Base-by-base conservation (phyloP, 2,113 vertebrate genomes). In the Apus apus region DNA sequence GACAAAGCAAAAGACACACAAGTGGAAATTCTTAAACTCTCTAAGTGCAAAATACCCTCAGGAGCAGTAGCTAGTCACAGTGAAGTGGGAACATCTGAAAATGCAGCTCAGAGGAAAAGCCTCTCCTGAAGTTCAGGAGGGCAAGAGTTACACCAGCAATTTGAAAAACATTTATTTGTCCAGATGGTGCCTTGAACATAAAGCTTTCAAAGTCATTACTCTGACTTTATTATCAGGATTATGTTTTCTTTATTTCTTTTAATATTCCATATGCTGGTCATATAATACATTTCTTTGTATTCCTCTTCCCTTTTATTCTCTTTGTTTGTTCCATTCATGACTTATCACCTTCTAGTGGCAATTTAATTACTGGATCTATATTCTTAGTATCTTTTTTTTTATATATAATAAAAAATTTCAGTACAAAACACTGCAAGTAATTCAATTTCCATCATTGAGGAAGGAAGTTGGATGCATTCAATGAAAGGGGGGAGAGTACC, bases 191-290 rank as follows among this genome's bases (percentile, higher is more conserved):
- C 81, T 97, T 71, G 56, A 96, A 96, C 92, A 89, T 89, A 90
- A 97, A 97, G 96, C 94, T 80, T 89, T 83, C 92, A 78, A 94
- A 96, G 75, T 93, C 94, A 91, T 96, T 95, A 95, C 89, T 96
- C 82, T 93, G 86, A 96, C 81, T 97, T 97, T 96, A 96, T 97
- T 97, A 95, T 95, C 86, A 93, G 91, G 78, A 87, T 88, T 95
- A 96, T 95, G 81, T 96, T 97, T 97, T 95, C 93, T 93, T 97
- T 96, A 97, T 97, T 95, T 86, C 82, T 93, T 97, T 96, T 96
- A 97, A 97, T 97, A 97, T 97, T 97, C 96, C 95, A 97, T 97
- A 97, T 94, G 97, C 96, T 96, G 97, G 95, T 93, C 96, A 90
- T 97, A 97, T 92, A 97, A 97, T 97, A 90, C 92, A 80, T 93